Conservation (phyloP, 2,888 invertebrate genomes). For the Drosophila diplacantha region DNA sequence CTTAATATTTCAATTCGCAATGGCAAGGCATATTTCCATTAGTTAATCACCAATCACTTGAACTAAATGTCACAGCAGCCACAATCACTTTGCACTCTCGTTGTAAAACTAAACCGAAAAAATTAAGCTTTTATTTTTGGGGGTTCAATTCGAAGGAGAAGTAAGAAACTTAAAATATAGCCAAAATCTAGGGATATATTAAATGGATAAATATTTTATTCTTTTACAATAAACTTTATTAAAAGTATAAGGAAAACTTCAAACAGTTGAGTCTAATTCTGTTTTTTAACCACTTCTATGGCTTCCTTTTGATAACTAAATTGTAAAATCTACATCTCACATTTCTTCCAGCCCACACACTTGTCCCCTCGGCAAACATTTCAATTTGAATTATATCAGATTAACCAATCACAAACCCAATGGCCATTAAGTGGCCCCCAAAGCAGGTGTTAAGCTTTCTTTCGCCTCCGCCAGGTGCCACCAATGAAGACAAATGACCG, state of each 20-base stretch:
- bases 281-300: no score
- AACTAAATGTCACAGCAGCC: constrained; percentile 16
- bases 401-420: constrained; percentile 57
- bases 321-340: no score
- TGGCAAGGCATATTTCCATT: constrained; percentile 21
- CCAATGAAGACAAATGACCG: constrained; percentile 77
- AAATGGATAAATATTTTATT: no score
- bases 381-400: constrained; percentile 35
- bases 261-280: no score
- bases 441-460: constrained; percentile 41
- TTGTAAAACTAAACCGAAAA: not conserved
- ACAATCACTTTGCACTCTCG: not conserved
- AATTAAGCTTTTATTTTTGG: not conserved
- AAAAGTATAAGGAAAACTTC: no score
- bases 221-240: no score
- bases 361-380: constrained; percentile 3
- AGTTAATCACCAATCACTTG: constrained; percentile 17
- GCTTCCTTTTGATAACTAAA: no score
- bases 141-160: not conserved
- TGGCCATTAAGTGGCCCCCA: constrained; percentile 41
- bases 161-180: no score
- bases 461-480: constrained; percentile 38
- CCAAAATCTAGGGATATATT: no score
- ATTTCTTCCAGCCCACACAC: not conserved
- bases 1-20: constrained; percentile 12